Conservation (phyloP, 2,113 vertebrate genomes). For the Meriones unguiculatus region DNA sequence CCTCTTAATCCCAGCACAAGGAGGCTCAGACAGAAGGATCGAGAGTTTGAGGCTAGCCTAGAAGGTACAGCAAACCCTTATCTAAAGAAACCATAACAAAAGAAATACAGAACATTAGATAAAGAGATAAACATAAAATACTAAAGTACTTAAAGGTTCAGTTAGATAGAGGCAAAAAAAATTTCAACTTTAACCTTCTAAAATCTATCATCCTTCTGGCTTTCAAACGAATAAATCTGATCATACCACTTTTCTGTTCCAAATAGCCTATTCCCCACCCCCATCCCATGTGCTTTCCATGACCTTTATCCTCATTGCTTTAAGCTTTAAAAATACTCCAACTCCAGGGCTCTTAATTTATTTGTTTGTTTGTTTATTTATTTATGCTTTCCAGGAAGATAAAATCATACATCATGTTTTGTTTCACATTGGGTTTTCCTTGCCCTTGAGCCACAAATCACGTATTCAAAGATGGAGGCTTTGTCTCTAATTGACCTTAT, state of each 20-base stretch:
- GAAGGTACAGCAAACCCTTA: background rate
- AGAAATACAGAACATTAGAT: background rate
- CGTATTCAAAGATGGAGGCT: background rate
- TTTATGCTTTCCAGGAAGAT: background rate
- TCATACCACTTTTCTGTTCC: background rate
- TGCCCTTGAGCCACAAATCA: background rate
- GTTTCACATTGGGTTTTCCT: background rate
- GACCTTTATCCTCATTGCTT: background rate
- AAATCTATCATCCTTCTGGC: background rate
- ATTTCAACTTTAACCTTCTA: constrained; percentile 27
- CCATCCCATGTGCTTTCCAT: background rate
- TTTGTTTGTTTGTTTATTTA: too few relatives aligned
- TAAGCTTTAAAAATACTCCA: background rate
- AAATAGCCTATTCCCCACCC: background rate
- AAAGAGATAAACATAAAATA: background rate
- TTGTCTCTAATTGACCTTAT: background rate
- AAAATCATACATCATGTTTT: background rate
- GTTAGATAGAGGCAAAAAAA: constrained; percentile 31
- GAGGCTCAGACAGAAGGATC: background rate
- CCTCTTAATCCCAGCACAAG: background rate
- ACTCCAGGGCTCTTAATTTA: background rate
- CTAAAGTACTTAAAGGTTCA: background rate
- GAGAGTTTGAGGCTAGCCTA: background rate
- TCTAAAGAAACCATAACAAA: background rate
- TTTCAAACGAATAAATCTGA: constrained; percentile 40